phyloP scores from a whole-genome alignment of 2,888 invertebrate species.

The Epistrophe grossulariae region DNA sequence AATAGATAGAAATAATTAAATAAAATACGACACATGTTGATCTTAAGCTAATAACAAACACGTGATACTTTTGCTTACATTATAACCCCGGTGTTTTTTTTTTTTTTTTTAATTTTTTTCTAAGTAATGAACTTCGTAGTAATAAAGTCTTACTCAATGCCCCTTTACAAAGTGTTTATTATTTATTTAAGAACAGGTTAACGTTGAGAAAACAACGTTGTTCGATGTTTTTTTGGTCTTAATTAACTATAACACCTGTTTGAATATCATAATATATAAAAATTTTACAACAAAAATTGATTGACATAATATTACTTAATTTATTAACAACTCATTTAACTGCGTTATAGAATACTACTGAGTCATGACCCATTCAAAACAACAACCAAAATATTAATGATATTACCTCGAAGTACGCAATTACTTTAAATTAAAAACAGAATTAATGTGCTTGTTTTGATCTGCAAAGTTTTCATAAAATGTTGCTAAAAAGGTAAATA shows the following conservation, averaged over 20 bases:
- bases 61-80: neutral
- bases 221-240: neutral
- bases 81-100: neutral
- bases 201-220: neutral
- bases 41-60: slow-evolving; percentile 10
- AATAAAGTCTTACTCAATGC: neutral
- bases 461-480: too few species aligned
- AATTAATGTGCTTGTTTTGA: too few species aligned
- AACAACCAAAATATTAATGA: too few species aligned
- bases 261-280: neutral
- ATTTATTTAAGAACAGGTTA: slow-evolving; percentile 6
- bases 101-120: neutral
- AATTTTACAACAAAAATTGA: neutral
- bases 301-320: neutral
- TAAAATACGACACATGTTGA: slow-evolving; percentile 2
- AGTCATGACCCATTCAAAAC: too few species aligned
- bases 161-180: neutral
- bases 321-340: neutral
- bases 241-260: neutral
- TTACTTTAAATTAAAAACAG: too few species aligned
- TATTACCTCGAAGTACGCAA: too few species aligned
- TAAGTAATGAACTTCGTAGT: neutral
- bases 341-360: neutral
- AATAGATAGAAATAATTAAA: slow-evolving; percentile 7
- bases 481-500: too few species aligned